These are phyloP conservation scores for Salmo trutta DNA, from an alignment of 2,797 vertebrate genomes.

Conservation along the genomic window DNA sequence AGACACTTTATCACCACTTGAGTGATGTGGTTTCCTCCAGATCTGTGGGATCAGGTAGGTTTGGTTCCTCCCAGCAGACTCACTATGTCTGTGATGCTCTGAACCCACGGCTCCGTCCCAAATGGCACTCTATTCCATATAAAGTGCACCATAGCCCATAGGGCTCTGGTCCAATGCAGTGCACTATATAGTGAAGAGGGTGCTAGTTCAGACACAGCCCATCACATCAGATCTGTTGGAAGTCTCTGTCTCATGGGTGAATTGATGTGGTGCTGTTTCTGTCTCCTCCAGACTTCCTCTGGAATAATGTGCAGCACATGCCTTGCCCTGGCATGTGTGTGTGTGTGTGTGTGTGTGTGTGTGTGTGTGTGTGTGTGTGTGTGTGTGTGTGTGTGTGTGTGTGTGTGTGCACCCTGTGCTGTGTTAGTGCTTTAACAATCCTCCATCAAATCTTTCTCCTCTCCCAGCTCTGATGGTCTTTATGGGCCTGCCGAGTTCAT, in stretches of 20 bases:
- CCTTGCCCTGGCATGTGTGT: not conserved
- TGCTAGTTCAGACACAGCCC: not conserved
- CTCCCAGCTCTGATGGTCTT: conserved; percentile 49
- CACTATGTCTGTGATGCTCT: not conserved
- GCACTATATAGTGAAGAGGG: not conserved
- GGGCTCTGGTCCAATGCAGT: not conserved
- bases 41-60: not conserved
- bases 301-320: conserved; percentile 30
- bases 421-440: not conserved
- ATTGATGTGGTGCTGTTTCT: conserved; percentile 33
- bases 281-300: conserved; percentile 21
- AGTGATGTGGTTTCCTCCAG: not conserved
- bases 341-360: too few relatives aligned
- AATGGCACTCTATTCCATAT: too few relatives aligned
- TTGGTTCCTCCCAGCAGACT: not conserved
- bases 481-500: conserved; percentile 59
- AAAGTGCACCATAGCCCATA: not conserved
- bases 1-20: not conserved
- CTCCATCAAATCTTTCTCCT: conserved; percentile 16
- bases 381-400: too few relatives aligned
- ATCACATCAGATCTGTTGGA: conserved; percentile 12
- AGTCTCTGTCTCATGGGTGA: conserved; percentile 4
- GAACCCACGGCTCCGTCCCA: too few relatives aligned
- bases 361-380: too few relatives aligned
- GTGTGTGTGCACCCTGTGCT: not conserved